These are phyloP conservation scores for Synchiropus splendidus DNA, from an alignment of 2,113 vertebrate species.

Conservation along the genomic window DNA sequence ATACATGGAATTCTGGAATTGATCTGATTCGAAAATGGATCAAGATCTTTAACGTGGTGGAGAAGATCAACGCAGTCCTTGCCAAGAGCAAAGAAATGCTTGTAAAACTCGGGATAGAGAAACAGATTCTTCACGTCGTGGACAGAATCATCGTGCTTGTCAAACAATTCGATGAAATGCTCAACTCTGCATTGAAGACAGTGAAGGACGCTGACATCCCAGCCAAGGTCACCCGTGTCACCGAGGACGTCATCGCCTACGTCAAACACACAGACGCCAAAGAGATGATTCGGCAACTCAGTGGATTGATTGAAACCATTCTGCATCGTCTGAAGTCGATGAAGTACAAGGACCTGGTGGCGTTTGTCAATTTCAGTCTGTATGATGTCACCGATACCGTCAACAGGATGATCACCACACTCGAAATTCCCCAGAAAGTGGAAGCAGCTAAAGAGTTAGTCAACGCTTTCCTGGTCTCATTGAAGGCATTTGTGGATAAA, in stretches of 20 bases:
- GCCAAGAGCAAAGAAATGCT: conserved; percentile 59
- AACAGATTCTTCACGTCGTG: conserved; percentile 65
- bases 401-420: conserved; percentile 65
- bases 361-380: conserved; percentile 66
- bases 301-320: conserved; percentile 59
- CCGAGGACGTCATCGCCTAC: conserved; percentile 56
- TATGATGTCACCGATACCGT: conserved; percentile 45
- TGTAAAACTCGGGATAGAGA: conserved; percentile 68
- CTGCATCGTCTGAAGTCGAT: conserved; percentile 67
- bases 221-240: conserved; percentile 37
- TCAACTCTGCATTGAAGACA: conserved; percentile 45
- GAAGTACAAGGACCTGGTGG: conserved; percentile 77
- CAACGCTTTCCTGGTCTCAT: conserved; percentile 43
- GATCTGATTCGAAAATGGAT: conserved; percentile 49
- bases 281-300: conserved; percentile 68
- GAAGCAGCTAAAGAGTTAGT: conserved; percentile 64
- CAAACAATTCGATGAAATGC: conserved; percentile 68
- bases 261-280: conserved; percentile 70
- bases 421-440: conserved; percentile 76
- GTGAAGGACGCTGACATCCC: conserved; percentile 65
- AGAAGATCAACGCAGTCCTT: conserved; percentile 63
- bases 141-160: conserved; percentile 67
- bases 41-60: conserved; percentile 64
- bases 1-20: too few species aligned
- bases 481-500: conserved; percentile 44